These are phyloP conservation scores for Campoplex nolae DNA, from an alignment of 2,888 invertebrate species.

Conservation along the genomic window DNA sequence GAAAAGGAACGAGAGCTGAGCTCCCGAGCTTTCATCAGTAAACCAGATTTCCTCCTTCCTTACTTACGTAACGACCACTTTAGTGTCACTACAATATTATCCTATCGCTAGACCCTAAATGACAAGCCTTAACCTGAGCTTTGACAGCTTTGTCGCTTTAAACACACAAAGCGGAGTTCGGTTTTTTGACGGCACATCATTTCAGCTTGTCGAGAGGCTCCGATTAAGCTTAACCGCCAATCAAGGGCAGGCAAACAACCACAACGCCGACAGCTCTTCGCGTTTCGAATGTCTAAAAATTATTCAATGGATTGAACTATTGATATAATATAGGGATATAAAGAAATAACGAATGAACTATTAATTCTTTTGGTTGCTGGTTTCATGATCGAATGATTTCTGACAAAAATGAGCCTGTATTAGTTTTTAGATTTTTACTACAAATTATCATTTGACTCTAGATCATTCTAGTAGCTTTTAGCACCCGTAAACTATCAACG, in stretches of 20 bases:
- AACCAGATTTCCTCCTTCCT: conserved; percentile 26
- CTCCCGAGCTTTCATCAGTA: conserved; percentile 34
- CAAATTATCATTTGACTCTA: no score
- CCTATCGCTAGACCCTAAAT: conserved; percentile 15
- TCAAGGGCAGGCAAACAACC: conserved; percentile 44
- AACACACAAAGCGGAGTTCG: conserved; percentile 16
- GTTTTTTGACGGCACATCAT: conserved; percentile 25
- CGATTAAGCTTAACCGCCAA: conserved; percentile 22
- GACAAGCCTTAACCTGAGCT: conserved; percentile 28
- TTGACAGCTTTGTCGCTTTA: conserved; percentile 5
- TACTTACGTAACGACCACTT: neutral
- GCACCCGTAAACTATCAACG: no score
- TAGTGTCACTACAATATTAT: conserved; percentile 27
- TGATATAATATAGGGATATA: no score
- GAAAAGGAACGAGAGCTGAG: neutral
- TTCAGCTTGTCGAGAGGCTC: neutral
- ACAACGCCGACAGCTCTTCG: neutral
- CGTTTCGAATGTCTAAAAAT: conserved; percentile 67
- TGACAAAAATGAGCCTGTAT: no score
- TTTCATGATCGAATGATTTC: neutral
- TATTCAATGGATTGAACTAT: conserved; percentile 46
- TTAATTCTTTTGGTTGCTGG: neutral
- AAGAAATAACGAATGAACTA: neutral
- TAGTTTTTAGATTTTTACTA: no score
- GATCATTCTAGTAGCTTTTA: no score